These are phyloP conservation scores for Chrysemys picta DNA, from an alignment of 2,113 vertebrate species.

Conservation along the genomic window DNA sequence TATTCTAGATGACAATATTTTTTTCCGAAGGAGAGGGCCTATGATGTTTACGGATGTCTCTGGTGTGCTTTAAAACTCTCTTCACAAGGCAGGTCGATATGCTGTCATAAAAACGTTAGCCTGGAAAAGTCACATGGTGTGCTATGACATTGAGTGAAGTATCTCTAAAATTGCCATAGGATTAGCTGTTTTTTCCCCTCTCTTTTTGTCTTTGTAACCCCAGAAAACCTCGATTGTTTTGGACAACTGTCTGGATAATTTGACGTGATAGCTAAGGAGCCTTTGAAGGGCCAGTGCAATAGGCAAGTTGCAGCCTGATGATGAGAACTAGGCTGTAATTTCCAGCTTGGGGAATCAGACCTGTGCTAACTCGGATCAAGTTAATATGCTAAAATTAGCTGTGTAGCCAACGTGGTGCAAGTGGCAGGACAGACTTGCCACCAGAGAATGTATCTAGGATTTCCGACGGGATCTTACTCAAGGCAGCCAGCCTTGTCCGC, in stretches of 20 bases:
- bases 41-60: neutral
- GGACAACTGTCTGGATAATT: neutral
- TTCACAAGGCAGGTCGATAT: neutral
- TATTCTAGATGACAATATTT: neutral
- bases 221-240: neutral
- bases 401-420: neutral
- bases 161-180: neutral
- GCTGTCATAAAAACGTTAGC: fast-evolving
- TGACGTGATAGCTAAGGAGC: neutral
- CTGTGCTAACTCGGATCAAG: too few species aligned
- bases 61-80: neutral
- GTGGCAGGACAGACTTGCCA: too few species aligned
- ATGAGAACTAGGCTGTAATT: neutral
- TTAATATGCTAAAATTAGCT: too few species aligned
- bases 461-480: neutral
- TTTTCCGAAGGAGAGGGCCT: neutral
- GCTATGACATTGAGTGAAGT: neutral
- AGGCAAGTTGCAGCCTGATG: neutral
- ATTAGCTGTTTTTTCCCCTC: neutral
- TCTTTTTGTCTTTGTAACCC: fast-evolving
- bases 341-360: too few species aligned
- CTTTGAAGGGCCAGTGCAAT: neutral
- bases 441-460: neutral
- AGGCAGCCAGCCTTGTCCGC: neutral
- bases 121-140: neutral